Base-by-base conservation (phyloP, 2,797 vertebrate species). In the Danio aesculapii region DNA sequence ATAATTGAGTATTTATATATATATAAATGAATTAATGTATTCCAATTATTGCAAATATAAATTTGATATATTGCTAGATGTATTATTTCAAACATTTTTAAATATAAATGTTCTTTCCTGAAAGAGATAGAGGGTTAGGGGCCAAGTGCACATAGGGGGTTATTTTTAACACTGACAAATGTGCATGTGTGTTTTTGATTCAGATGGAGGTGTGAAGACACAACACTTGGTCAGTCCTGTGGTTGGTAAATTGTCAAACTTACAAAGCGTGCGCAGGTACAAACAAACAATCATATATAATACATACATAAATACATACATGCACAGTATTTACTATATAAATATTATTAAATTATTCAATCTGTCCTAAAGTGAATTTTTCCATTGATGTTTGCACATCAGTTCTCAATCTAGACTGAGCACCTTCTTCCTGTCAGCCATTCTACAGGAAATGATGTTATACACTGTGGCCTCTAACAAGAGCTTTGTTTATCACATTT, bases 231-330 rank as follows among this genome's bases (percentile, higher is more conserved):
- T 74, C 57, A 74, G 57, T 61, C 47, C 10, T 75, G 57, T 49
- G 46, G 58, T 44, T 75, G 72, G 58, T 62, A 75, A 67, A 62
- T 59, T 6, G 13, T 49, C n/a, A 49, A 62, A 61, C 72, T 13
- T 47, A 43, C 63, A 19, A 8, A 8, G 10, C 47, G 5, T 44
- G 62, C 5, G 10, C 14, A 21, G n/a, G 44, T 66, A 11, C 44
- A 66, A 66, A 63, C 41, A n/a, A 43, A 66, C n/a, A 30, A 30
- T 30, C 1, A 30, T 3, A 30, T 30, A 30, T 30, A 30, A 30
- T 1, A 30, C 3, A 30, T n/a, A 30, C 4, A n/a, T 19, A 30
- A 30, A 30, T 30, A 30, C 30, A 30, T 30, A 30, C 30, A 30
- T 30, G 30, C 3, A 30, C 30, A 30, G 3, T 30, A 30, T 30